Evolutionary conservation across 30 jellyfish, hydroid and myxozoan species (phyloP).

Genomic region (Aurelia sp.): DNA sequence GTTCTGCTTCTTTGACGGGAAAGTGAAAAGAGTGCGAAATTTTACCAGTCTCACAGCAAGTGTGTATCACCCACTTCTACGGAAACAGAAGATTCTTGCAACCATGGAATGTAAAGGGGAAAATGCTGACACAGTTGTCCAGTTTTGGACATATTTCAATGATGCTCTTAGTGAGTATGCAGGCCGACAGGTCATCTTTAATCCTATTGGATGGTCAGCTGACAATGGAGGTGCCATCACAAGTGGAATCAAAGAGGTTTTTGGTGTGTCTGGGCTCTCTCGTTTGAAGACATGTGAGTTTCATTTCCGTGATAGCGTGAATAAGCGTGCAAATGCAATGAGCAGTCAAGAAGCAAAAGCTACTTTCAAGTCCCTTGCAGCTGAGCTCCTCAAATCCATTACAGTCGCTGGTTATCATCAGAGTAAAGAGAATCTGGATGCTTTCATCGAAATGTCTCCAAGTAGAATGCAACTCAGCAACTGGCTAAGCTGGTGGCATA

Average conservation of each 20-base stretch:
- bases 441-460: constrained; percentile 22
- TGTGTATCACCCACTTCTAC: too few relatives aligned
- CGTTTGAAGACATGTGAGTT: too few relatives aligned
- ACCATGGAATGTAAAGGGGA: too few relatives aligned
- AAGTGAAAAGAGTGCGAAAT: too few relatives aligned
- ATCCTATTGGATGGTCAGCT: constrained; percentile 25
- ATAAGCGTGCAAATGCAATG: constrained; percentile 33
- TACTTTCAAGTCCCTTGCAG: constrained; percentile 29
- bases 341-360: constrained; percentile 29
- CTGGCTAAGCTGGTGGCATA: constrained; percentile 44
- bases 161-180: constrained; percentile 31
- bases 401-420: constrained; percentile 27
- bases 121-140: too few relatives aligned
- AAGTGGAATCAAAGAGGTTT: constrained; percentile 29
- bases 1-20: too few relatives aligned
- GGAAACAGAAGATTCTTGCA: too few relatives aligned
- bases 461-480: constrained; percentile 26
- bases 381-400: constrained; percentile 21
- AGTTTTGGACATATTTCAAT: constrained; percentile 29
- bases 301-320: constrained; percentile 30
- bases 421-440: constrained; percentile 31
- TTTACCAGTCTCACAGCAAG: too few relatives aligned
- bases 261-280: constrained; percentile 33
- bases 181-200: constrained; percentile 32
- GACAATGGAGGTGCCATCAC: constrained; percentile 39